phyloP scores from a whole-genome alignment of 2,797 vertebrate genomes.

The Acanthurus tractus region DNA sequence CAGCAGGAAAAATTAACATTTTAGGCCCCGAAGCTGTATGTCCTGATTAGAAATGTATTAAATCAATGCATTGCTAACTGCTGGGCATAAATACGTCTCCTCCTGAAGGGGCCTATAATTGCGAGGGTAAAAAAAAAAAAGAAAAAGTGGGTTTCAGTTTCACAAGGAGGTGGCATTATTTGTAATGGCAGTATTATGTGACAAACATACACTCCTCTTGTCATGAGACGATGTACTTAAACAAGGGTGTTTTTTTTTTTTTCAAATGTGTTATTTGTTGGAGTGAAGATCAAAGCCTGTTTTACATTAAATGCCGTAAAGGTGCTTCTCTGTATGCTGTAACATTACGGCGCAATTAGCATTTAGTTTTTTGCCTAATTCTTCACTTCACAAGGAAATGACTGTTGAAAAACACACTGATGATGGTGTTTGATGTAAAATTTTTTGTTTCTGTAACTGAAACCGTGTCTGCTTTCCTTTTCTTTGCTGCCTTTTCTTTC shows the following conservation, averaged over 20 bases:
- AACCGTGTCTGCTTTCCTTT: background rate
- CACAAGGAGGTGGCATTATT: conserved; percentile 72
- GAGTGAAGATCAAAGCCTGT: conserved; percentile 76
- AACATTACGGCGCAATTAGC: background rate
- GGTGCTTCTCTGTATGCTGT: conserved; percentile 9
- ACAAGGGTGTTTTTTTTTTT: conserved; percentile 2
- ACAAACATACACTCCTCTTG: conserved; percentile 64
- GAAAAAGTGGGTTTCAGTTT: conserved; percentile 75
- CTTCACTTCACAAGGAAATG: background rate
- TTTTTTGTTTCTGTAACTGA: background rate
- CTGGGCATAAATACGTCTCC: conserved; percentile 83
- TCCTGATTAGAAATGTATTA: conserved; percentile 99
- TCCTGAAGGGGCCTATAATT: conserved; percentile 85
- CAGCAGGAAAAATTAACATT: conserved; percentile 98
- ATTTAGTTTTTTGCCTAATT: background rate
- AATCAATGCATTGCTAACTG: conserved; percentile 98
- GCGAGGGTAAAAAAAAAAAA: conserved; percentile 59
- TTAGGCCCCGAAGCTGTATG: conserved; percentile 95
- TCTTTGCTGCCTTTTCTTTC: conserved; percentile 3
- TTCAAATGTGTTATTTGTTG: conserved; percentile 31
- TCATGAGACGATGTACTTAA: conserved; percentile 62
- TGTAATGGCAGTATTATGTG: conserved; percentile 70
- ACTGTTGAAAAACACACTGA: background rate
- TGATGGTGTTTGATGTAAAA: background rate
- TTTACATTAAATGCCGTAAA: conserved; percentile 55